Conservation (phyloP, 2,888 invertebrate genomes). For the Synergus gifuensis region DNA sequence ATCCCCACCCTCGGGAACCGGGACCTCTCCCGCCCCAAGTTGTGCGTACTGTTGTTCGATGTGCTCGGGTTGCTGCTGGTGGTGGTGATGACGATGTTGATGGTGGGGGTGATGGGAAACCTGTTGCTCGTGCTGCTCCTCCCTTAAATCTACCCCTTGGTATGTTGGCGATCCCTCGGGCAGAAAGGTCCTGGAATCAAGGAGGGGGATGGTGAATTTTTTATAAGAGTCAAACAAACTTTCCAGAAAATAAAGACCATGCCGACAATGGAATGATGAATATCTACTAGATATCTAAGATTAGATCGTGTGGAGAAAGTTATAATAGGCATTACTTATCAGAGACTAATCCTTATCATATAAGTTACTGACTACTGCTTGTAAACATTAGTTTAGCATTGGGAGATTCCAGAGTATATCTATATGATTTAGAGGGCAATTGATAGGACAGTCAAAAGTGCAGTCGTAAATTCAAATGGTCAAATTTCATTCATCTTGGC, state of each 20-base stretch:
- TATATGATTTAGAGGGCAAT: neutral
- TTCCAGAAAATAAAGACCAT: neutral
- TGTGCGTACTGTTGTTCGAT: constrained; percentile 61
- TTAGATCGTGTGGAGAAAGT: neutral
- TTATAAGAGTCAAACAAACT: neutral
- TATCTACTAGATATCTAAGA: constrained; percentile 12
- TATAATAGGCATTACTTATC: constrained; percentile 12
- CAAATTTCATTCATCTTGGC: neutral
- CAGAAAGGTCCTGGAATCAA: constrained; percentile 13
- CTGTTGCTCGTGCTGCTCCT: constrained; percentile 59
- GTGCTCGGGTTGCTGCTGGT: constrained; percentile 55
- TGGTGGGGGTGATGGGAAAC: constrained; percentile 56
- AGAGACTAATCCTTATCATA: constrained; percentile 9
- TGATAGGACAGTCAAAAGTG: neutral
- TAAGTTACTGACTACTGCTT: neutral
- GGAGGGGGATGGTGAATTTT: neutral
- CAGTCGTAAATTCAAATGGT: neutral
- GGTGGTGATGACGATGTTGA: constrained; percentile 56
- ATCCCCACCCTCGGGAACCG: constrained; percentile 74
- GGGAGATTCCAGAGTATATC: neutral
- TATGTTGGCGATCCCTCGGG: constrained; percentile 16
- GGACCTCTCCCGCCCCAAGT: constrained; percentile 70
- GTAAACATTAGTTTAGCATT: constrained; percentile 14
- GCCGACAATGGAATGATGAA: neutral
- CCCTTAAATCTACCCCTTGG: constrained; percentile 57